Evolutionary conservation across 2,888 invertebrate genomes (phyloP).

Genomic region (Tipula confusa): DNA sequence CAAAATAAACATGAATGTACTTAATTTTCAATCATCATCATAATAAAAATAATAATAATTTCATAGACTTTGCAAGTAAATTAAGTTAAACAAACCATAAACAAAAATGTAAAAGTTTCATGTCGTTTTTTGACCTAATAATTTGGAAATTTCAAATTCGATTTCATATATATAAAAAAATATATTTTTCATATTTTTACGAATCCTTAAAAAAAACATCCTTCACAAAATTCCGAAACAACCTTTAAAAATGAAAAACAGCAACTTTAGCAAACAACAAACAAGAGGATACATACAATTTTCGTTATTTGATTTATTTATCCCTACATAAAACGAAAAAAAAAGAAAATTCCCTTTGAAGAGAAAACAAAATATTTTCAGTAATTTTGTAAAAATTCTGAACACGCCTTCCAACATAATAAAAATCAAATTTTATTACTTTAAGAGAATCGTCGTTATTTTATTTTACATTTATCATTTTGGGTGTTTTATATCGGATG

Average conservation of each 20-base stretch:
- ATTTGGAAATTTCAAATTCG: not conserved
- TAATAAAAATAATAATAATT: not conserved
- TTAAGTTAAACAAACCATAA: not conserved
- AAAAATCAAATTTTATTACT: not conserved
- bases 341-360: not conserved
- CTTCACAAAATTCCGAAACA: not conserved
- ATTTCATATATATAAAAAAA: not conserved
- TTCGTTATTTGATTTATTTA: not conserved
- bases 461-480: not conserved
- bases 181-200: not conserved
- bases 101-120: not conserved
- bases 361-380: not conserved
- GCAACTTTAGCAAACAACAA: not conserved
- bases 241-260: not conserved
- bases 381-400: conserved; percentile 12
- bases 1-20: too few relatives aligned
- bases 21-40: not conserved
- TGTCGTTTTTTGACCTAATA: not conserved
- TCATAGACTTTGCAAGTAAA: not conserved
- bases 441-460: not conserved
- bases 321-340: too few relatives aligned
- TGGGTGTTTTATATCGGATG: not conserved
- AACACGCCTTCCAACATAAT: not conserved
- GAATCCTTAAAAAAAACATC: not conserved
- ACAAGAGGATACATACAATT: not conserved